A percentile compares a stretch with the other conserved stretches of the same genome.
Conservation (phyloP, 2,888 invertebrate species). For the Synanthedon andrenaeformis region DNA sequence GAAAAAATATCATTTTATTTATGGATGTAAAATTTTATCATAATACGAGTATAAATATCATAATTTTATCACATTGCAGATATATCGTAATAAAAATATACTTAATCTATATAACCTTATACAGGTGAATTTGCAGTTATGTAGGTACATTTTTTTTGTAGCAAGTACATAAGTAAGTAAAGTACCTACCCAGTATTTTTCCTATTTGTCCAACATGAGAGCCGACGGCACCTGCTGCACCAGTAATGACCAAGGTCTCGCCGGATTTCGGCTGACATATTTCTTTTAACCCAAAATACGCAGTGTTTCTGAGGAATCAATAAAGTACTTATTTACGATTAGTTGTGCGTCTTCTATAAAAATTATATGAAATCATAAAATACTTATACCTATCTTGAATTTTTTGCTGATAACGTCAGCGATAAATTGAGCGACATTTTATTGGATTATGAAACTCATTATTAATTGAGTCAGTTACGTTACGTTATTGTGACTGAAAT, state of each 20-base stretch:
- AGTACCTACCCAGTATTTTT: constrained; percentile 74
- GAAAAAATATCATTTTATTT: not conserved
- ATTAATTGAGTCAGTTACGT: too few species aligned
- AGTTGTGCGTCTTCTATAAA: not conserved
- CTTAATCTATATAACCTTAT: not conserved
- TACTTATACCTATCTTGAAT: not conserved
- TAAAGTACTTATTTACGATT: not conserved
- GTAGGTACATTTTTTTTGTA: too few species aligned
- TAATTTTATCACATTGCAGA: not conserved
- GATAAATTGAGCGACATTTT: too few species aligned
- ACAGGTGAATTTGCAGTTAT: too few species aligned
- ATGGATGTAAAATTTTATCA: not conserved
- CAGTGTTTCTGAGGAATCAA: constrained; percentile 71
- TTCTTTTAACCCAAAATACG: constrained; percentile 80
- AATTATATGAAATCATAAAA: not conserved
- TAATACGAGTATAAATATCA: not conserved
- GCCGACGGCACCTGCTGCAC: constrained; percentile 85
- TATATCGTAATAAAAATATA: not conserved
- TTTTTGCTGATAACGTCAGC: not conserved
- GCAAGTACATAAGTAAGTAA: not conserved
- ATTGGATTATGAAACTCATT: too few species aligned
- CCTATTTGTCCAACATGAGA: constrained; percentile 83
- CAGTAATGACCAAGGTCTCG: constrained; percentile 79
- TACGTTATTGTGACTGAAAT: too few species aligned
- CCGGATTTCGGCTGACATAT: constrained; percentile 78